Evolutionary conservation across 2,113 vertebrate species (phyloP).

Genomic region (Cyanocitta stelleri): DNA sequence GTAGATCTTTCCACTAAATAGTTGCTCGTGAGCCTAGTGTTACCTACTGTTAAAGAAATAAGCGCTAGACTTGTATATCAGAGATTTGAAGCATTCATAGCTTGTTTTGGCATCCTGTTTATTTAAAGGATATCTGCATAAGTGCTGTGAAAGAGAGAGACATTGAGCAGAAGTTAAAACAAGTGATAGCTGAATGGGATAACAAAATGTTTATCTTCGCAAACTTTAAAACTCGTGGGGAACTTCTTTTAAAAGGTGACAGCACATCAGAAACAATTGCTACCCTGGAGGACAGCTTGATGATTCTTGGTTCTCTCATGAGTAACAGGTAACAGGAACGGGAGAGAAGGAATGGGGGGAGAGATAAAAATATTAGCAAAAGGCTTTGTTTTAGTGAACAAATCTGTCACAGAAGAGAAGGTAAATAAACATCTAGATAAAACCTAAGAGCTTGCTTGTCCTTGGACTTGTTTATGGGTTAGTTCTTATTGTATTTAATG

Average conservation of each 20-base stretch:
- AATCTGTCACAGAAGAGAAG: not conserved
- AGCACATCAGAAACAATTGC: conserved; percentile 88
- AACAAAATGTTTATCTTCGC: conserved; percentile 84
- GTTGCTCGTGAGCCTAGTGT: not conserved
- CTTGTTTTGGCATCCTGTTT: not conserved
- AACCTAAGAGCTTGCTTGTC: not conserved
- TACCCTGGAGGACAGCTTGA: conserved; percentile 92
- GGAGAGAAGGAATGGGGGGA: rapidly evolving
- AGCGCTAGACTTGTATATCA: not conserved
- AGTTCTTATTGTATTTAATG: not conserved
- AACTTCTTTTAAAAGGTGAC: conserved; percentile 90
- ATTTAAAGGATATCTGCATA: conserved; percentile 87
- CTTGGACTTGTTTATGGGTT: not conserved
- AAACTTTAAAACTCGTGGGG: conserved; percentile 89
- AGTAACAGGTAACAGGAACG: conserved; percentile 82
- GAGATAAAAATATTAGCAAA: not conserved
- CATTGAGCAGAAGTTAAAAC: conserved; percentile 93
- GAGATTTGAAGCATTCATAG: not conserved
- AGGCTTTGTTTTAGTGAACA: not conserved
- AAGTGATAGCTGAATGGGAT: conserved; percentile 92
- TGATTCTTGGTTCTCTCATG: conserved; percentile 90
- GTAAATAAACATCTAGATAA: not conserved
- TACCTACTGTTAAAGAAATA: not conserved
- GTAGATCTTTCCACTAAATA: not conserved
- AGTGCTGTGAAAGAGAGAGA: conserved; percentile 92